Percentiles rank a stretch among this genome's conserved stretches.
These are phyloP conservation scores for Vanessa tameamea DNA, from an alignment of 1,140 invertebrate genomes.

Conservation along the genomic window DNA sequence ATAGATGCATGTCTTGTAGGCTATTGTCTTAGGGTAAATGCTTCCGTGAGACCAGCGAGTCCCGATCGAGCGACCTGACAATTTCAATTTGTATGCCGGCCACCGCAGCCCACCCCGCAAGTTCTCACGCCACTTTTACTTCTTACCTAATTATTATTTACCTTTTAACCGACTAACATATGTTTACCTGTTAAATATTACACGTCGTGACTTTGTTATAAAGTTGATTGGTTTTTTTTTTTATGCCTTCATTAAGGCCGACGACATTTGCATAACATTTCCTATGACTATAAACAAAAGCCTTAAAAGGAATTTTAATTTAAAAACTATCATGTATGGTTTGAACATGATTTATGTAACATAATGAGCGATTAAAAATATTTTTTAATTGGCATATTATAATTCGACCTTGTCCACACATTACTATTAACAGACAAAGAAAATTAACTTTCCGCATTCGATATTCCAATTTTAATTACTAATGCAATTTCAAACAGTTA, in stretches of 20 bases:
- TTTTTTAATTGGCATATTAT: slow-evolving; percentile 5
- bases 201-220: slow-evolving; percentile 62
- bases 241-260: slow-evolving; percentile 37
- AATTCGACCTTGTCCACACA: background rate
- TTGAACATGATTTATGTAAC: slow-evolving; percentile 17
- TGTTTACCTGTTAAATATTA: slow-evolving; percentile 60
- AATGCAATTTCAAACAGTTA: no score
- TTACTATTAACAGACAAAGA: background rate
- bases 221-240: slow-evolving; percentile 49
- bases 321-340: slow-evolving; percentile 7
- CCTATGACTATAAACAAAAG: slow-evolving; percentile 6
- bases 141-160: slow-evolving; percentile 77
- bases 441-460: no score
- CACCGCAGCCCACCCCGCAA: slow-evolving; percentile 63
- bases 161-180: slow-evolving; percentile 65
- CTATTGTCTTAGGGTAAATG: slow-evolving; percentile 76
- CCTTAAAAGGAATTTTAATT: slow-evolving; percentile 12
- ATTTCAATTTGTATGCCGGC: slow-evolving; percentile 77
- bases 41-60: slow-evolving; percentile 70
- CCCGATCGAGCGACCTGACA: slow-evolving; percentile 65
- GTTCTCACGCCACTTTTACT: slow-evolving; percentile 73
- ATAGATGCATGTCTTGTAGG: slow-evolving; percentile 74
- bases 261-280: slow-evolving; percentile 42
- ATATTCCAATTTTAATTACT: no score
- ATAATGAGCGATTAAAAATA: slow-evolving; percentile 3